Evolutionary conservation across 2,888 invertebrate genomes (phyloP), one percentile per base, ranked within the genome.

Genomic region (Phaonia tiefii): DNA sequence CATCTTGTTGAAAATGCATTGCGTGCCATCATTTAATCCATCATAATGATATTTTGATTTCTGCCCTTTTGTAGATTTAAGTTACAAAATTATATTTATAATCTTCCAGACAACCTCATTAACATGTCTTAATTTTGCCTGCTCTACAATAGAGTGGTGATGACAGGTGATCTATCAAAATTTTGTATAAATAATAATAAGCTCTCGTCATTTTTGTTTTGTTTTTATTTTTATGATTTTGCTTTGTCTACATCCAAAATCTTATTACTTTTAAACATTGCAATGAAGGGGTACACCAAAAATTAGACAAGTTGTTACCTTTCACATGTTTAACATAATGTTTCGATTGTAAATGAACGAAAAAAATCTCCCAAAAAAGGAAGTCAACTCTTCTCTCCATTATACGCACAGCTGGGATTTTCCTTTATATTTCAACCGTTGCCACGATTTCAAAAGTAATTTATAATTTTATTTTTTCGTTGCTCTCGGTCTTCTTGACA

Each of bases 101-200:
- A 56, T 25, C 25, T 13, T 56, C 13, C 25, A 22, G 26, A 4
- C 25, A 25, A 56, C 22, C 25, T 60, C 60, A 60, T 60, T 60
- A 39, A 15, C 37, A 39, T 39, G 37, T 17, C 17, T 37, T 31
- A 31, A 46, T 5, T 46, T 46, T 46, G 31, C 5, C 15, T 46
- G 46, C 20, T 49, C 49, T 20, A 17, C 49, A 8, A 42, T 1
- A n/a, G n/a, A n/a, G n/a, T n/a, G 46, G 46, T 8, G 15, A 15
- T 46, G 31, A 46, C 46, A 20, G 20, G 25, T 39, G 31, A 60
- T 60, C 7, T 31, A 39, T 60, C 58, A 58, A 58, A 58, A 58
- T 58, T 2, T 37, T 25, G 31, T 58, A 31, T 31, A 15, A 58
- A 58, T 58, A 58, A 58, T 58, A 58, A 58, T 58, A 31, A 58